Percentiles rank a stretch among this genome's conserved stretches.
phyloP scores from a whole-genome alignment of 1,140 invertebrate genomes.

The Adelges cooleyi region DNA sequence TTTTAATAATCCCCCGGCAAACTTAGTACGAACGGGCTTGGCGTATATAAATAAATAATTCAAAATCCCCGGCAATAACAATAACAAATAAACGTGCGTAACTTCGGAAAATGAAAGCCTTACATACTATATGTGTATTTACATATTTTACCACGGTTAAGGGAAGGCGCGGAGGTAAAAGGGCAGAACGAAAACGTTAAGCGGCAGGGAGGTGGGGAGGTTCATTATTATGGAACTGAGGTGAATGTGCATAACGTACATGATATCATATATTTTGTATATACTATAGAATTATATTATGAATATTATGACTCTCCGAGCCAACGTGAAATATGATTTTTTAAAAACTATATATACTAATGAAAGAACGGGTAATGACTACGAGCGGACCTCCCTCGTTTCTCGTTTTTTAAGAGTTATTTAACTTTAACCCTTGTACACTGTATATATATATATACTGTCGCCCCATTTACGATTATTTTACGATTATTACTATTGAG shows the following conservation, averaged over 20 bases:
- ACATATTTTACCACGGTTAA: background rate
- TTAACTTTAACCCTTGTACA: conserved; percentile 13
- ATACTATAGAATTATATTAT: background rate
- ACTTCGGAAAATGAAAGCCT: conserved; percentile 25
- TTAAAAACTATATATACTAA: conserved; percentile 22
- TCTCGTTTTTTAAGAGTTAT: conserved; percentile 18
- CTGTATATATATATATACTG: background rate
- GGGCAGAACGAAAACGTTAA: background rate
- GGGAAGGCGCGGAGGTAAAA: background rate
- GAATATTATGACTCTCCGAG: conserved; percentile 24
- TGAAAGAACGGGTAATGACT: conserved; percentile 15
- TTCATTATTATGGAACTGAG: conserved; percentile 21
- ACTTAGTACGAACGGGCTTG: background rate
- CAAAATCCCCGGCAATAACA: conserved; percentile 26
- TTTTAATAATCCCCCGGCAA: conserved; percentile 22
- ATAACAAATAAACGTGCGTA: conserved; percentile 26
- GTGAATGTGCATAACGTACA: background rate
- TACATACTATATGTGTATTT: too few species aligned
- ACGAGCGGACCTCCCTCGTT: background rate
- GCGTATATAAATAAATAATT: conserved; percentile 19
- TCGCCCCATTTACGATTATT: background rate
- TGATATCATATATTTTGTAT: background rate
- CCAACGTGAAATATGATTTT: conserved; percentile 14
- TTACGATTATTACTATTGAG: too few species aligned
- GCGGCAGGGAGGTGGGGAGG: background rate